A percentile compares a stretch with the other conserved stretches of the same genome.
These are phyloP conservation scores for Chelidonichthys spinosus DNA, from an alignment of 2,797 vertebrate genomes.

Conservation along the genomic window DNA sequence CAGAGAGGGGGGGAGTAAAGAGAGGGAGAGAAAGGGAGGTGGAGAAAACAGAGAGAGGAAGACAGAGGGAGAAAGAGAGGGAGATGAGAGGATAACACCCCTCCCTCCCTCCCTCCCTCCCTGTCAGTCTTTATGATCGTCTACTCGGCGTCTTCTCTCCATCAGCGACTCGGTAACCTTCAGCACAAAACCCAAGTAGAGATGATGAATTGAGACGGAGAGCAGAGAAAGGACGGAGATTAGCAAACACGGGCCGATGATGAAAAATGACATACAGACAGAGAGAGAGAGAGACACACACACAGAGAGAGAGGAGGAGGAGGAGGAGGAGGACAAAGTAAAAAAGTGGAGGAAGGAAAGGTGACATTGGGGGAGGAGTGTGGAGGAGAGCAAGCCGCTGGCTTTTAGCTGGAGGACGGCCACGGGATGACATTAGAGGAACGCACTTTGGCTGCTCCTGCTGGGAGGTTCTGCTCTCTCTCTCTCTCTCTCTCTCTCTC, in stretches of 20 bases:
- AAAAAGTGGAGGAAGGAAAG: slow-evolving; percentile 70
- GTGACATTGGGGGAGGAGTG: slow-evolving; percentile 75
- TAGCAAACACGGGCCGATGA: slow-evolving; percentile 83
- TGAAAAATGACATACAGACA: slow-evolving; percentile 85
- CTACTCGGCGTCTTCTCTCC: slow-evolving; percentile 71
- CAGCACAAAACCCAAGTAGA: slow-evolving; percentile 77
- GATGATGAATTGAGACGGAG: slow-evolving; percentile 85
- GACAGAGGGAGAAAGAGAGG: slow-evolving; percentile 8
- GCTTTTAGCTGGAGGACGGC: slow-evolving; percentile 80
- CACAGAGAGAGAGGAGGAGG: slow-evolving; percentile 1
- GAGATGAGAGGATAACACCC: slow-evolving; percentile 47
- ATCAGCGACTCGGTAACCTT: slow-evolving; percentile 82
- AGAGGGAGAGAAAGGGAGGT: not conserved
- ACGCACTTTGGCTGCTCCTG: slow-evolving; percentile 79
- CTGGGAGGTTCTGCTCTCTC: slow-evolving; percentile 68
- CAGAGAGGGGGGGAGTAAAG: slow-evolving; percentile 24
- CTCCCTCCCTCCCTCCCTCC: slow-evolving; percentile 39
- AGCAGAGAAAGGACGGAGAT: slow-evolving; percentile 83
- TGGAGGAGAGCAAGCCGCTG: slow-evolving; percentile 65
- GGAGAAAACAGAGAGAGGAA: slow-evolving; percentile 22
- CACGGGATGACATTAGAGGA: slow-evolving; percentile 77
- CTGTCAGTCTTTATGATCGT: slow-evolving; percentile 81
- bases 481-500: too few species aligned
- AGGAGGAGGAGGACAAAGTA: slow-evolving; percentile 59
- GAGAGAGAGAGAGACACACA: slow-evolving; percentile 37